These are phyloP conservation scores for Mallotus villosus DNA, from an alignment of 2,797 vertebrate genomes.

Conservation along the genomic window DNA sequence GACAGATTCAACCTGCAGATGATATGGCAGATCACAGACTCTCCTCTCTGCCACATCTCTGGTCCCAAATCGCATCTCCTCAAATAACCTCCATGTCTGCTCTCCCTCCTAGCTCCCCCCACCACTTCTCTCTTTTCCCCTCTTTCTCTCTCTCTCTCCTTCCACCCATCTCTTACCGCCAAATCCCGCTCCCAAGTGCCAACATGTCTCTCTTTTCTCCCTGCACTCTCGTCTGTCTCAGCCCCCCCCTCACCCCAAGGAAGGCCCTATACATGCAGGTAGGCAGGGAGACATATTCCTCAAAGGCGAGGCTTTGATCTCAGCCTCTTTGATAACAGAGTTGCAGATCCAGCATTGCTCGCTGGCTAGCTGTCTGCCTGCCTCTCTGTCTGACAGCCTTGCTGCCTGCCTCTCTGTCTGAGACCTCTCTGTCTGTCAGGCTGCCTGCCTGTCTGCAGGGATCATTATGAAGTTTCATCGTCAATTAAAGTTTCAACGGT, in stretches of 20 bases:
- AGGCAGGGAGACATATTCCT: conserved; percentile 28
- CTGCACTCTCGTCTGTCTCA: conserved; percentile 10
- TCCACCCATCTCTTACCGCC: conserved; percentile 19
- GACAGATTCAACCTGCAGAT: conserved; percentile 66
- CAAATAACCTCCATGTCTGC: conserved; percentile 53
- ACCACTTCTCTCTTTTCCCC: conserved; percentile 32
- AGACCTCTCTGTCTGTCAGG: conserved; percentile 19
- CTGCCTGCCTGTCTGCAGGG: background rate
- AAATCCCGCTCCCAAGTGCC: background rate
- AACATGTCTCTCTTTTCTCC: background rate
- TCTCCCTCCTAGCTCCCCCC: background rate
- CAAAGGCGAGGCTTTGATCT: conserved; percentile 67
- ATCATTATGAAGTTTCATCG: too few species aligned
- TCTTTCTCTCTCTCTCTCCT: conserved; percentile 40
- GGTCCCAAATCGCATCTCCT: conserved; percentile 62
- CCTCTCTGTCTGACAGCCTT: background rate
- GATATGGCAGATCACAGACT: conserved; percentile 73
- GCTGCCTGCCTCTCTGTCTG: conserved; percentile 6
- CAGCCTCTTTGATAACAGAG: conserved; percentile 65
- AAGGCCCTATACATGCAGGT: conserved; percentile 60
- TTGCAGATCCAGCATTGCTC: background rate
- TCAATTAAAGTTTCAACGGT: too few species aligned
- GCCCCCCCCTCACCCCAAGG: background rate
- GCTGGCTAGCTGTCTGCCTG: background rate
- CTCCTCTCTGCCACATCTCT: conserved; percentile 61